phyloP scores from a whole-genome alignment of 2,888 invertebrate genomes.

The Platynereis dumerilii region DNA sequence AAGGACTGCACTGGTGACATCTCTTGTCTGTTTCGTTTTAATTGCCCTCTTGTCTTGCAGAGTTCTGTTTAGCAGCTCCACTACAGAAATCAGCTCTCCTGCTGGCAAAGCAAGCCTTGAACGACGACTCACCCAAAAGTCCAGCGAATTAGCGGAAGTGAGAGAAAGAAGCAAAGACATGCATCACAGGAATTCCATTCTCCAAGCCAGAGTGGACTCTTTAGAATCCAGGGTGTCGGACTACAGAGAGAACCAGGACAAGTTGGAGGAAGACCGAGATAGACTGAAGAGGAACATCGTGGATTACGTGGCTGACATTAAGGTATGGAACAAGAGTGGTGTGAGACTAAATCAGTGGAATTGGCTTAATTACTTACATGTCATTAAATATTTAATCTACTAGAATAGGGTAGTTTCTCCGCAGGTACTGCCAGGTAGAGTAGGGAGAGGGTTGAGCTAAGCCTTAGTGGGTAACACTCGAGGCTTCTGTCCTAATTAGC shows the following conservation, averaged over 20 bases:
- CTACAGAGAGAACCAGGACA: conserved; percentile 15
- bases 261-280: conserved; percentile 41
- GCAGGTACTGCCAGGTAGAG: too few species aligned
- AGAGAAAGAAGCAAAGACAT: conserved; percentile 45
- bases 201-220: conserved; percentile 6
- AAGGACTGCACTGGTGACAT: too few species aligned
- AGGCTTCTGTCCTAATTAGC: too few species aligned
- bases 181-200: conserved; percentile 39
- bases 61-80: too few species aligned
- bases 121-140: conserved; percentile 46
- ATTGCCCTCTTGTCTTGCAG: too few species aligned
- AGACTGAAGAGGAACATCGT: conserved; percentile 45
- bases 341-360: background rate
- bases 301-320: conserved; percentile 48
- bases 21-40: too few species aligned
- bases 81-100: conserved; percentile 26
- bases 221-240: conserved; percentile 11
- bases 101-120: conserved; percentile 31
- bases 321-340: conserved; percentile 41
- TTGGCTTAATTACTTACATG: background rate
- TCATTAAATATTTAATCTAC: too few species aligned
- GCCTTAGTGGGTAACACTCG: too few species aligned
- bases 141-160: conserved; percentile 46
- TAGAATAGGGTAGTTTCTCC: too few species aligned
- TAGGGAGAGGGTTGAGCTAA: too few species aligned